Evolutionary conservation across 2,113 vertebrate species (phyloP), one percentile per base, ranked within the genome.

Genomic region (Rhinichthys klamathensis): DNA sequence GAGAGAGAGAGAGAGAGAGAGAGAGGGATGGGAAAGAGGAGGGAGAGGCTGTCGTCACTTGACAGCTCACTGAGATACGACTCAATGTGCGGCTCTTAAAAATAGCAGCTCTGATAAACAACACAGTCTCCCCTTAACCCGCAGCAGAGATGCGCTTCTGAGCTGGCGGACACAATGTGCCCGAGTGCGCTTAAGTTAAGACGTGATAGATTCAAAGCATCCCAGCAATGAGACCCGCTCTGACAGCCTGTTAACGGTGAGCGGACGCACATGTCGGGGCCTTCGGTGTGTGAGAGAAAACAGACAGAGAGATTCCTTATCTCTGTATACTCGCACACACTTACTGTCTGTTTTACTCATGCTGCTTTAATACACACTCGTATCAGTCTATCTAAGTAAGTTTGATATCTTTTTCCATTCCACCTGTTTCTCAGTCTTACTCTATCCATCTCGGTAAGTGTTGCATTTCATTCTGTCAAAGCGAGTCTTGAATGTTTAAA

Each of bases 31-130:
- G 41, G 41, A 35, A 65, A 56, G 58, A 79, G 61, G 58, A 78
- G 74, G 32, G 63, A 69, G 81, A 69, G 79, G 49, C 83, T 83
- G 76, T 83, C 80, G 70, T 87, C 82, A 78, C 77, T 65, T 83
- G 73, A 85, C 83, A 83, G 83, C 79, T 54, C 78, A 61, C 76
- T 83, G 83, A 89, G 86, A 87, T 82, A 75, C 75, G 61, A 78
- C 84, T 70, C 81, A 84, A 72, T 86, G 84, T 76, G 82, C 51
- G 25, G 38, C 63, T 85, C 67, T 88, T 86, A 84, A 72, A 86
- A 88, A 89, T 86, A 88, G 84, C 44, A 81, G 75, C 13, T 60
- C 78, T 84, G 86, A 87, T 89, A 87, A 84, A 87, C 76, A 80
- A 70, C n/a, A 32, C 23, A 2, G 16, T 16, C 76, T 80, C 41